Evolutionary conservation across 1,140 invertebrate species (phyloP), one percentile per base, ranked within the genome.

Genomic region (Thalassaphorura encarpata): DNA sequence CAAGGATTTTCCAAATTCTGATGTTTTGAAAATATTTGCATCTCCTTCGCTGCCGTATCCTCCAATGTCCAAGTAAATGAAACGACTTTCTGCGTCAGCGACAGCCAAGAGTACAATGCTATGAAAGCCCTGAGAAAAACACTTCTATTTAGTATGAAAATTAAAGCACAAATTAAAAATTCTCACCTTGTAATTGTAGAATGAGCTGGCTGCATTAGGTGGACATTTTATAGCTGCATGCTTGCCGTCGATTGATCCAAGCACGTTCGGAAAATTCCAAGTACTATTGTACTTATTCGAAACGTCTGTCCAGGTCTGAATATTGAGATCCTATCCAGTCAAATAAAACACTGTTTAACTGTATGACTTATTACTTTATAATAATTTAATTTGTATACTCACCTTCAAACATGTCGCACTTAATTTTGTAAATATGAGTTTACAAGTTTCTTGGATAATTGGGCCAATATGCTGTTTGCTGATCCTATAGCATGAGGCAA

Each of bases 101-200:
- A 57, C 52, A 0, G 54, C 46, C 33, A 41, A 27, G 23, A 62
- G 23, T 18, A 53, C 53, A 11, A 68, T 65, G 3, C 58, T 67
- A 27, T 69, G 53, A 11, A 70, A 53, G 15, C 70, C 69, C 50
- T 60, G 26, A 5, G 21, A 41, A 53, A n/a, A n/a, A n/a, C n/a
- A n/a, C n/a, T n/a, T n/a, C n/a, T n/a, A n/a, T n/a, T n/a, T n/a
- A n/a, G n/a, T n/a, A n/a, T n/a, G n/a, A n/a, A n/a, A n/a, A n/a
- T n/a, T n/a, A n/a, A n/a, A n/a, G n/a, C n/a, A n/a, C n/a, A n/a
- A n/a, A n/a, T n/a, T n/a, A n/a, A n/a, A n/a, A n/a, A n/a, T n/a
- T n/a, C n/a, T n/a, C n/a, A 54, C 59, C 46, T 75, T 76, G 65
- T 75, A 76, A 64, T 75, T 74, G 54, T 67, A 75, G 64, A 68